Evolutionary conservation across 2,113 vertebrate species (phyloP).

Genomic region (Jacana jacana): DNA sequence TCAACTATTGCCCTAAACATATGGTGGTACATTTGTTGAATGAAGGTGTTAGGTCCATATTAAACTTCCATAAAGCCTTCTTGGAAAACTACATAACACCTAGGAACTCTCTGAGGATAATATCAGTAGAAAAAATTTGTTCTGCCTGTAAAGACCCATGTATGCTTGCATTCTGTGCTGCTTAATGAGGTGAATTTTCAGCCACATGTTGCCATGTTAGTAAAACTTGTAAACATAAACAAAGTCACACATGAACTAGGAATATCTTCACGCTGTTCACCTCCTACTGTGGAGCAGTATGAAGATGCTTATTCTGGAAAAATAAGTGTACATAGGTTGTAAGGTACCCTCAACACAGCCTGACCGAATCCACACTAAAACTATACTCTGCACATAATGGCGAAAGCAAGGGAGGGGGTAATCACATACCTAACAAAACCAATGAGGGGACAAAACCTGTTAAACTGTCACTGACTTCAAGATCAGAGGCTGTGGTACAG

Average conservation of each 20-base stretch:
- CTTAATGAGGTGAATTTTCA: not conserved
- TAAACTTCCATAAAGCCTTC: not conserved
- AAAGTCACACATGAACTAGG: not conserved
- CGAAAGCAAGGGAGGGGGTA: not conserved
- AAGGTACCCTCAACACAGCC: not conserved
- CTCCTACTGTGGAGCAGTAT: not conserved
- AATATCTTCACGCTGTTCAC: not conserved
- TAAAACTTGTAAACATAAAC: not conserved
- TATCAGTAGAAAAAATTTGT: not conserved
- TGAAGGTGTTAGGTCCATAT: not conserved
- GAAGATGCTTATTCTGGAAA: not conserved
- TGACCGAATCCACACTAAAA: not conserved
- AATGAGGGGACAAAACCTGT: not conserved
- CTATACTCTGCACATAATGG: accelerated
- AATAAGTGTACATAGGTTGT: not conserved
- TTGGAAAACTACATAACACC: not conserved
- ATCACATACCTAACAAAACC: not conserved
- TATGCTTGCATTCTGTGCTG: not conserved
- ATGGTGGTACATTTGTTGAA: not conserved
- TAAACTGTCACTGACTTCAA: not conserved
- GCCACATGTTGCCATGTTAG: not conserved
- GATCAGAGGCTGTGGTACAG: not conserved
- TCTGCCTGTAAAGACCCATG: not conserved
- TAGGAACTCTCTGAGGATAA: not conserved
- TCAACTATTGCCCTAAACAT: not conserved